Evolutionary conservation across 2,888 invertebrate genomes (phyloP).

Genomic region (Atrina japonica): DNA sequence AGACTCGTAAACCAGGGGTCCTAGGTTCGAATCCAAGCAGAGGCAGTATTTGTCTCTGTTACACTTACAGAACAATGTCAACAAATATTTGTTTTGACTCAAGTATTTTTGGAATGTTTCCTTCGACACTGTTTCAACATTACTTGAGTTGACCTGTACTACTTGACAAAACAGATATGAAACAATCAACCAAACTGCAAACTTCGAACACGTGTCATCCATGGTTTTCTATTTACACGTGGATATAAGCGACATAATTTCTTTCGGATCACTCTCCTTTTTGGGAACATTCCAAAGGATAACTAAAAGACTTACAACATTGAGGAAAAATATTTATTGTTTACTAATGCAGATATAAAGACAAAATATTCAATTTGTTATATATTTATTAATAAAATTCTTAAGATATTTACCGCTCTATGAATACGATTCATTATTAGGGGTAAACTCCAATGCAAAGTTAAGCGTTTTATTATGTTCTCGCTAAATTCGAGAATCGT

Average conservation of each 20-base stretch:
- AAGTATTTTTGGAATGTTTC: slow-evolving; percentile 25
- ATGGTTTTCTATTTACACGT: slow-evolving; percentile 18
- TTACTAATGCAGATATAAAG: too few relatives aligned
- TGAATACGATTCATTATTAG: too few relatives aligned
- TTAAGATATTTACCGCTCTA: too few relatives aligned
- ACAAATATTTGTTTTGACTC: slow-evolving; percentile 39
- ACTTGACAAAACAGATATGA: background rate
- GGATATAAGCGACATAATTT: slow-evolving; percentile 20
- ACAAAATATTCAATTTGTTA: too few relatives aligned
- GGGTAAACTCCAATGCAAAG: too few relatives aligned
- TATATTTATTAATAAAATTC: too few relatives aligned
- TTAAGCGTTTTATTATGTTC: too few relatives aligned
- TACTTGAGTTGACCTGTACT: background rate
- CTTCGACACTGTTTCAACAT: slow-evolving; percentile 5
- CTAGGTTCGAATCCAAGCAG: too few relatives aligned
- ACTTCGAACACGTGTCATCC: slow-evolving; percentile 16
- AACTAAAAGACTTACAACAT: background rate
- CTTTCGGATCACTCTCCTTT: slow-evolving; percentile 1
- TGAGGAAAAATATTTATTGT: too few relatives aligned
- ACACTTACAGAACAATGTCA: slow-evolving; percentile 48
- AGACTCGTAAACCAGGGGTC: too few relatives aligned
- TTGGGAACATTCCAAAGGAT: background rate
- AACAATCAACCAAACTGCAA: background rate
- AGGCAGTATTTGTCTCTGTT: too few relatives aligned
- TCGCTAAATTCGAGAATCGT: too few relatives aligned